Base-by-base conservation (phyloP, 2,113 vertebrate species). In the Tiliqua scincoides region DNA sequence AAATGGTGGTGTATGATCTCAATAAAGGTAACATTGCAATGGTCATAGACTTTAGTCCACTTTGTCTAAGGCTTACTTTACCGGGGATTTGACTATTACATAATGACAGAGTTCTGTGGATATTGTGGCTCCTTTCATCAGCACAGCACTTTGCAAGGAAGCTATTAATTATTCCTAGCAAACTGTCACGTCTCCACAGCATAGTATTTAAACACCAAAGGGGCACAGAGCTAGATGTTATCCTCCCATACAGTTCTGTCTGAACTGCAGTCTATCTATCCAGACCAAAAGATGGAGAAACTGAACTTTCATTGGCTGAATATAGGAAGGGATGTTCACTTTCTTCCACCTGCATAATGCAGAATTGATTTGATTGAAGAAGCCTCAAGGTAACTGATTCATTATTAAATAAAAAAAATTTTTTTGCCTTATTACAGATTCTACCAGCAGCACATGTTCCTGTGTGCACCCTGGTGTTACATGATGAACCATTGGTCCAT, bases 81-180 rank as follows among this genome's bases (percentile, higher is more conserved):
- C 40, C 20, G 68, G 35, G 9, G 25, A 7, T 79, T 79, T 5
- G 21, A 30, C 35, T 59, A 25, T 85, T n/a, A 61, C 59, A 32
- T 72, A 73, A 86, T 79, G 54, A 62, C 30, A 27, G 54, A 48
- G 67, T 72, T 18, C 76, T 72, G 35, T 15, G 70, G 14, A 74
- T 25, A 15, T 43, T 43, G 3, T 57, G 30, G 52, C 30, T n/a
- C 21, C 59, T 62, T 73, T 83, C 70, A 83, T 74, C 57, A 73
- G 62, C 43, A 54, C 54, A 83, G 27, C 35, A 73, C 54, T 74
- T 83, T 83, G 25, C 35, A 83, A 83, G 18, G 70, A 83, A 18
- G 32, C 57, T 48, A 82, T 71, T 82, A 83, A 83, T 83, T 83
- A 83, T 73, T 1, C n/a, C 23, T 72, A 81, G 37, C 35, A 30